Conservation (phyloP, 2,113 vertebrate species). For the Syngnathus scovelli region DNA sequence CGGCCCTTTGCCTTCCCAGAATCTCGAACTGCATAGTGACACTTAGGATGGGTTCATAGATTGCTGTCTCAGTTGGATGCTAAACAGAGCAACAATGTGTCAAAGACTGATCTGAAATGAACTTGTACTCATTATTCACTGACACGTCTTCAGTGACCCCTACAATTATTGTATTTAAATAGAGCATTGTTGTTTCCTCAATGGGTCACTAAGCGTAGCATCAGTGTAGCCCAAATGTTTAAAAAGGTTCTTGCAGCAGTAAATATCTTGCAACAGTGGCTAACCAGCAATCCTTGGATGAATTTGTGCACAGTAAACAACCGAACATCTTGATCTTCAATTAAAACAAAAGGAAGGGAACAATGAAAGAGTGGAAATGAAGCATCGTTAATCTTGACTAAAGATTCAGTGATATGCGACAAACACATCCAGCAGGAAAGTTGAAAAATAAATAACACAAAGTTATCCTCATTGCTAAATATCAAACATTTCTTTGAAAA, state of each 20-base stretch:
- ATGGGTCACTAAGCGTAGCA: not conserved
- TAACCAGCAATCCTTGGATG: not conserved
- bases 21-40: constrained; percentile 16
- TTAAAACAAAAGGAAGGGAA: not conserved
- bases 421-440: not conserved
- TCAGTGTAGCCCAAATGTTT: not conserved
- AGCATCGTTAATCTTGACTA: constrained; percentile 30
- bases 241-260: not conserved
- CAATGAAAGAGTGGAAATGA: constrained; percentile 21
- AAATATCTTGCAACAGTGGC: not conserved
- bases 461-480: constrained; percentile 16
- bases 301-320: not conserved
- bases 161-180: not conserved
- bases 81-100: not conserved
- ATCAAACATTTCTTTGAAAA: constrained; percentile 4
- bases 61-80: constrained; percentile 2
- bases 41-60: constrained; percentile 1
- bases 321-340: not conserved
- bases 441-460: not conserved
- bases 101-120: not conserved
- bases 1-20: constrained; percentile 25
- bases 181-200: constrained; percentile 3
- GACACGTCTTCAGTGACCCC: constrained; percentile 1
- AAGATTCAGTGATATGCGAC: not conserved
- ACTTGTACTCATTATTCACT: not conserved